Evolutionary conservation across 2,113 vertebrate species (phyloP).

Genomic region (Athene noctua): DNA sequence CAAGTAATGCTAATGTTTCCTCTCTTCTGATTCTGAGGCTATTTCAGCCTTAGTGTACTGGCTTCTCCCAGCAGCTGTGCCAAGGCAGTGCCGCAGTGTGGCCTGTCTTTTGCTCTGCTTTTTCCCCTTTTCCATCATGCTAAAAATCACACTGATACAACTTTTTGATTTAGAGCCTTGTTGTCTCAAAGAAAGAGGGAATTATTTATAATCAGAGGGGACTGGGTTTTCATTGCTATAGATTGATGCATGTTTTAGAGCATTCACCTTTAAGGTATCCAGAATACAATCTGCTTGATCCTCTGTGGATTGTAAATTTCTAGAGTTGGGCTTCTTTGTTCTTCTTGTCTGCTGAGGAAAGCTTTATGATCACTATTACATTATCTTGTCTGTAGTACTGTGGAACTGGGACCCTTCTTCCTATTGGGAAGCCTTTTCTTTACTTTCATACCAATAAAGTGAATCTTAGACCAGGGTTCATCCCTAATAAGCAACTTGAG

Average conservation of each 20-base stretch:
- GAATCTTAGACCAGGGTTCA: slow-evolving; percentile 64
- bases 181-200: slow-evolving; percentile 54
- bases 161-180: slow-evolving; percentile 55
- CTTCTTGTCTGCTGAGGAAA: slow-evolving; percentile 59
- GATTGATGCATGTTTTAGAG: slow-evolving; percentile 68
- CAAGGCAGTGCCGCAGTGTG: neutral
- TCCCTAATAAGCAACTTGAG: slow-evolving; percentile 72
- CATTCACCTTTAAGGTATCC: slow-evolving; percentile 75
- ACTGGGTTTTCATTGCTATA: slow-evolving; percentile 50
- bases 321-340: slow-evolving; percentile 61
- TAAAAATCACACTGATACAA: slow-evolving; percentile 50
- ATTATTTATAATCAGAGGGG: slow-evolving; percentile 63
- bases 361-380: slow-evolving; percentile 72
- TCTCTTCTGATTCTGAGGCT: neutral
- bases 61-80: neutral
- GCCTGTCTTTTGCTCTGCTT: neutral
- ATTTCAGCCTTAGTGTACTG: neutral
- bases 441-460: slow-evolving; percentile 65
- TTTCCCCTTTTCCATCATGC: neutral
- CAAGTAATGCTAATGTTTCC: neutral
- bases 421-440: slow-evolving; percentile 56
- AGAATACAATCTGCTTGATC: slow-evolving; percentile 72
- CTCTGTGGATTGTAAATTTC: slow-evolving; percentile 78
- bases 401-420: slow-evolving; percentile 36
- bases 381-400: slow-evolving; percentile 55